Conservation (phyloP, 2,797 vertebrate species). For the Iguana delicatissima region DNA sequence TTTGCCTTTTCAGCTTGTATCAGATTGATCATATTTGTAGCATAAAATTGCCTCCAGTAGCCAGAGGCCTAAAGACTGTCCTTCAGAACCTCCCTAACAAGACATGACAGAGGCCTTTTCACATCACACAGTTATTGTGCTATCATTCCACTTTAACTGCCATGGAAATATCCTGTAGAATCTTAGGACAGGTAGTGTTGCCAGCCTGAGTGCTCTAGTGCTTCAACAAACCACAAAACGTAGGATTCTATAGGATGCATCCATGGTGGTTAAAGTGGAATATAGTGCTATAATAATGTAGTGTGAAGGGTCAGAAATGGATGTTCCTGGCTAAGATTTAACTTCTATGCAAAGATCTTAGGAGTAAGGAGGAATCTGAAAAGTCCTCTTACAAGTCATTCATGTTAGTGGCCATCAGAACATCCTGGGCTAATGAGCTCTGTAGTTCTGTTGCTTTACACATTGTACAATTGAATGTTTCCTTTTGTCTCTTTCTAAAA, state of each 20-base stretch:
- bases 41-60: not conserved
- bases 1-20: not conserved
- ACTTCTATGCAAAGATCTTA: not conserved
- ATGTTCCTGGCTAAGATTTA: not conserved
- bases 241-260: too few relatives aligned
- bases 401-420: not conserved
- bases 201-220: too few relatives aligned
- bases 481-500: not conserved
- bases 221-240: too few relatives aligned
- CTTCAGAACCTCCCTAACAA: not conserved
- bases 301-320: too few relatives aligned
- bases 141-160: too few relatives aligned
- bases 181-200: too few relatives aligned
- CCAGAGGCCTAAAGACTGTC: not conserved
- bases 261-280: too few relatives aligned
- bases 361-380: not conserved
- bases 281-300: too few relatives aligned
- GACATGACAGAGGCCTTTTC: too few relatives aligned
- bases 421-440: too few relatives aligned
- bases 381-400: not conserved
- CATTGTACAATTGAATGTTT: not conserved
- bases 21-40: not conserved
- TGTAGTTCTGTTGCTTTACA: not conserved
- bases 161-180: too few relatives aligned
- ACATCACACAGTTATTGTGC: too few relatives aligned